Evolutionary conservation across 2,888 invertebrate species (phyloP).

Genomic region (Mayetiola destructor): DNA sequence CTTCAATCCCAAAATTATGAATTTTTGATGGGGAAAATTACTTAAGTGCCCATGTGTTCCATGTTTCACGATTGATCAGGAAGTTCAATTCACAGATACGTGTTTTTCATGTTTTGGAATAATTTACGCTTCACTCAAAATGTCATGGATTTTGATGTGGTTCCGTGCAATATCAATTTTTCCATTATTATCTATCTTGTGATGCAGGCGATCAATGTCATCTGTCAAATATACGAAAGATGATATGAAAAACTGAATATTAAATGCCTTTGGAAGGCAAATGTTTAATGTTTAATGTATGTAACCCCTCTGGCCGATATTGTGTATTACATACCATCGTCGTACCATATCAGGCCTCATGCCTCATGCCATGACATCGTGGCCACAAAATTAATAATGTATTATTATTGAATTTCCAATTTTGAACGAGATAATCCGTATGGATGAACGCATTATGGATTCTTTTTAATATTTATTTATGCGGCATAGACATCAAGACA

Average conservation of each 20-base stretch:
- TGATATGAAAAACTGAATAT: background rate
- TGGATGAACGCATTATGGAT: slow-evolving; percentile 3
- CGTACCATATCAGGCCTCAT: too few species aligned
- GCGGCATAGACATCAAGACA: background rate
- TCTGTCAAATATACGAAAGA: background rate
- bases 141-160: background rate
- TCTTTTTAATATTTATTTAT: background rate
- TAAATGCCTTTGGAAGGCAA: background rate
- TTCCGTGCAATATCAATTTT: background rate
- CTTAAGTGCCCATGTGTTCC: too few species aligned
- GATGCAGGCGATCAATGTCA: slow-evolving; percentile 11
- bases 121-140: background rate
- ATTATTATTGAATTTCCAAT: background rate
- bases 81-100: too few species aligned
- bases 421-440: slow-evolving; percentile 7
- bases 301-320: slow-evolving; percentile 13
- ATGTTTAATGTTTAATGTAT: background rate
- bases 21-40: too few species aligned
- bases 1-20: too few species aligned
- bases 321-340: too few species aligned
- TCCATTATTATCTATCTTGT: slow-evolving; percentile 5
- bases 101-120: slow-evolving; percentile 2
- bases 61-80: too few species aligned
- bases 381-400: background rate
- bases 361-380: too few species aligned